Base-by-base conservation (phyloP, 2,113 vertebrate genomes). In the Platysternon megacephalum region DNA sequence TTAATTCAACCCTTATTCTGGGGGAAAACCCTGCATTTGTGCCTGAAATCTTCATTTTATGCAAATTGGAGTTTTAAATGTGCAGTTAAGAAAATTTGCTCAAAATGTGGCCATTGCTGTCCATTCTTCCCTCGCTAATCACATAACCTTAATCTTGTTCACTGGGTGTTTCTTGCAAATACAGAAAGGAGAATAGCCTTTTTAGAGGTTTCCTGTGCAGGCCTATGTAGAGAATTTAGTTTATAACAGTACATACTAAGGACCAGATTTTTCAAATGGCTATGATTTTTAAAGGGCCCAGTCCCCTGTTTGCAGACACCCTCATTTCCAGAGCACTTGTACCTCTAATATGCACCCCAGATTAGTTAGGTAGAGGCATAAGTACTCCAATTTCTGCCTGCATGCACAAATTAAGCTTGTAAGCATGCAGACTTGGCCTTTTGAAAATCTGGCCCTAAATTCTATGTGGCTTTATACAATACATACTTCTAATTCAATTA, bases 401-500 rank as follows among this genome's bases (percentile, higher is more conserved):
- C 42, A 93, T 88, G 89, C 87, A 96, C 74, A 92, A 82, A 89
- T 28, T 65, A 82, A 95, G 49, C 42, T 91, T 85, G 81, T 88
- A 94, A 95, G 92, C 24, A 24, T 78, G 49, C 22, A 44, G 84
- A 68, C 3, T 88, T 88, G 89, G 82, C 29, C 88, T 93, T 96
- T 91, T 89, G 89, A 94, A 72, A 95, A 86, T 94, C 78, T 94
- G 55, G n/a, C 74, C 85, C 89, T 92, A 81, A 90, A 88, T 86
- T 28, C 92, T 93, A 86, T 86, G 49, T 79, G 58, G 79, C 83
- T 19, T 91, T 85, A 28, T 55, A 87, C 91, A 94, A 51, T 88
- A 56, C 92, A 68, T 86, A 51, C 81, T 84, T 89, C 46, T 94
- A 96, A 96, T 84, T 92, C 87, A 97, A 97, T 97, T 96, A 94